These are phyloP conservation scores for Euura saliciscinereae DNA, from an alignment of 1,140 invertebrate species.

Conservation along the genomic window DNA sequence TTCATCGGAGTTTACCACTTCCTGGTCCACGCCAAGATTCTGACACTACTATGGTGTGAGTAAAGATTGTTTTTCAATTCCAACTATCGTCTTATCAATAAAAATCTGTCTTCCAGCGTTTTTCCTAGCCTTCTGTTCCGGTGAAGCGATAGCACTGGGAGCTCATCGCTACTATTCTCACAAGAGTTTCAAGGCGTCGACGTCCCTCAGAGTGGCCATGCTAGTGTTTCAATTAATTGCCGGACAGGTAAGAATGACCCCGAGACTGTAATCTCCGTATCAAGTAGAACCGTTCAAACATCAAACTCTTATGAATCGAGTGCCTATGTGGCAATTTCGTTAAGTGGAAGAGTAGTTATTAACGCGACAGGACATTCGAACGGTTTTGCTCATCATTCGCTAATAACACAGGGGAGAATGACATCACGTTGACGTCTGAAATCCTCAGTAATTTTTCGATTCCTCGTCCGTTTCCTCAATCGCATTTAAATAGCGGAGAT, in stretches of 20 bases:
- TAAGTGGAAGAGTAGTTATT: too few species aligned
- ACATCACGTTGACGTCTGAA: too few species aligned
- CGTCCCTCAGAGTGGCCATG: constrained; percentile 50
- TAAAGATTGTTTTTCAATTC: neutral
- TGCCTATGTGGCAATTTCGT: too few species aligned
- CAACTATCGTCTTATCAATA: neutral
- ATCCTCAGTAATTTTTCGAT: neutral
- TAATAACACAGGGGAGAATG: too few species aligned
- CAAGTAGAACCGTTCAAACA: too few species aligned
- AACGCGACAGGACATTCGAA: too few species aligned
- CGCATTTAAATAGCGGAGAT: neutral
- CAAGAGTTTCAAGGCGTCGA: constrained; percentile 61
- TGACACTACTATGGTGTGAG: constrained; percentile 33
- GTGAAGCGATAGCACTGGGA: constrained; percentile 60
- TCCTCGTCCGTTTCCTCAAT: neutral
- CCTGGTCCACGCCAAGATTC: constrained; percentile 16
- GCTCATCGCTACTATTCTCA: constrained; percentile 64
- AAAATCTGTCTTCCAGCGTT: constrained; percentile 36
- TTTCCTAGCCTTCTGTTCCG: constrained; percentile 35
- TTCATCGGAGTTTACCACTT: constrained; percentile 25
- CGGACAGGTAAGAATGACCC: constrained; percentile 57
- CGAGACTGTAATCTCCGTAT: too few species aligned
- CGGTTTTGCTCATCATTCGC: too few species aligned
- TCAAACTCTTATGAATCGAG: too few species aligned
- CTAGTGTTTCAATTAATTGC: constrained; percentile 59